Conservation (phyloP, 2,888 invertebrate genomes). For the Drosophila algonquin region DNA sequence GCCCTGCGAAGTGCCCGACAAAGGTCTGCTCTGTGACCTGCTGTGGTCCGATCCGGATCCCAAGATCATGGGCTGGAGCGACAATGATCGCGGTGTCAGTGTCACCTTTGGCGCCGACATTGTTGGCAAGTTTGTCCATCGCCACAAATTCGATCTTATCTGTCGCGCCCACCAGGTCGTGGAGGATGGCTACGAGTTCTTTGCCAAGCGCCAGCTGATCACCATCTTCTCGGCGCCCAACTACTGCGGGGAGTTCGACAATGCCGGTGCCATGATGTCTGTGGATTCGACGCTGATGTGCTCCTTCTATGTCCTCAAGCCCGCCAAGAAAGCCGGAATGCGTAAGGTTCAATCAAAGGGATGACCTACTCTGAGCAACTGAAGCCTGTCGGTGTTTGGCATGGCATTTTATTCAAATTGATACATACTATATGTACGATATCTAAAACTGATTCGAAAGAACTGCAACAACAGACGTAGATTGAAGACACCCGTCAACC, state of each 20-base stretch:
- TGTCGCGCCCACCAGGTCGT: slow-evolving; percentile 20
- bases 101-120: slow-evolving; percentile 18
- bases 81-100: slow-evolving; percentile 18
- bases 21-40: slow-evolving; percentile 17
- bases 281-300: slow-evolving; percentile 17
- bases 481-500: background rate
- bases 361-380: background rate
- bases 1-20: slow-evolving; percentile 18
- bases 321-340: slow-evolving; percentile 84
- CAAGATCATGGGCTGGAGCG: slow-evolving; percentile 14
- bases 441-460: slow-evolving; percentile 34
- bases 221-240: slow-evolving; percentile 21
- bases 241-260: slow-evolving; percentile 20
- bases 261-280: slow-evolving; percentile 24
- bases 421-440: background rate
- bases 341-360: slow-evolving; percentile 45
- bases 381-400: background rate
- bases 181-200: slow-evolving; percentile 24
- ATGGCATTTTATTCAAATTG: too few species aligned
- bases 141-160: slow-evolving; percentile 17
- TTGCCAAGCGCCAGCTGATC: slow-evolving; percentile 15
- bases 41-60: slow-evolving; percentile 18
- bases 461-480: background rate
- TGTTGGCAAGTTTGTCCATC: slow-evolving; percentile 16
- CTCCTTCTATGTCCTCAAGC: slow-evolving; percentile 17